Evolutionary conservation across 2,888 invertebrate species (phyloP).

Genomic region (Macrophya annulata): DNA sequence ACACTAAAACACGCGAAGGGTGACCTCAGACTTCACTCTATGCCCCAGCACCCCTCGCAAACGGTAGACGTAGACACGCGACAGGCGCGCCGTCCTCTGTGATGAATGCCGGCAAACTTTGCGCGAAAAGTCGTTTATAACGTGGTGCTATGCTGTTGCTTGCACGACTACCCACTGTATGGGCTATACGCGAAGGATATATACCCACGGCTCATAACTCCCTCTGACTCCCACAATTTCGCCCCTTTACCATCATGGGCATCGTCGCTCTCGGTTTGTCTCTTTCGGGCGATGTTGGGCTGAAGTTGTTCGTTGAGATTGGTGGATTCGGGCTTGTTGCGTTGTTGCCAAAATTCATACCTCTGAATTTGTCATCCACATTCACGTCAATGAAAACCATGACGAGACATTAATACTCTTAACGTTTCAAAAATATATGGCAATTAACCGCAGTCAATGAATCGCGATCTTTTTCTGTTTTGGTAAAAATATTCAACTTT

Average conservation of each 20-base stretch:
- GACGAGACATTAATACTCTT: slow-evolving; percentile 47
- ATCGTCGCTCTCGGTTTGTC: slow-evolving; percentile 38
- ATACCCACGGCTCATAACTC: slow-evolving; percentile 72
- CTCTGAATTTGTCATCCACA: slow-evolving; percentile 20
- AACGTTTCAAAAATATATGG: neutral
- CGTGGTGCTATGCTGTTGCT: slow-evolving; percentile 73
- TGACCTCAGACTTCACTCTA: slow-evolving; percentile 52
- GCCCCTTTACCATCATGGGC: slow-evolving; percentile 29
- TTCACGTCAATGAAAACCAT: slow-evolving; percentile 16
- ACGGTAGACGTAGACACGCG: slow-evolving; percentile 56
- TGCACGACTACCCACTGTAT: slow-evolving; percentile 64
- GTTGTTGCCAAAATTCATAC: slow-evolving; percentile 42
- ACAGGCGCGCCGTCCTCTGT: slow-evolving; percentile 70
- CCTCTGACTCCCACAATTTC: slow-evolving; percentile 62
- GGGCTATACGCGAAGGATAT: slow-evolving; percentile 43
- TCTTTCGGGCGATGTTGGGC: slow-evolving; percentile 34
- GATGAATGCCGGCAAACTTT: slow-evolving; percentile 78
- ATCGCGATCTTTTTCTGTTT: neutral
- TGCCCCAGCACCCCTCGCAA: slow-evolving; percentile 42
- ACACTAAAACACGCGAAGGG: slow-evolving; percentile 49
- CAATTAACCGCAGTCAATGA: slow-evolving; percentile 6
- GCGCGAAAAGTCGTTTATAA: slow-evolving; percentile 78
- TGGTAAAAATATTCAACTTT: neutral
- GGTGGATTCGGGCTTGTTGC: slow-evolving; percentile 43
- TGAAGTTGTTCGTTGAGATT: slow-evolving; percentile 54